These are phyloP conservation scores for Volucella bombylans DNA, from an alignment of 2,888 invertebrate species.

Conservation along the genomic window DNA sequence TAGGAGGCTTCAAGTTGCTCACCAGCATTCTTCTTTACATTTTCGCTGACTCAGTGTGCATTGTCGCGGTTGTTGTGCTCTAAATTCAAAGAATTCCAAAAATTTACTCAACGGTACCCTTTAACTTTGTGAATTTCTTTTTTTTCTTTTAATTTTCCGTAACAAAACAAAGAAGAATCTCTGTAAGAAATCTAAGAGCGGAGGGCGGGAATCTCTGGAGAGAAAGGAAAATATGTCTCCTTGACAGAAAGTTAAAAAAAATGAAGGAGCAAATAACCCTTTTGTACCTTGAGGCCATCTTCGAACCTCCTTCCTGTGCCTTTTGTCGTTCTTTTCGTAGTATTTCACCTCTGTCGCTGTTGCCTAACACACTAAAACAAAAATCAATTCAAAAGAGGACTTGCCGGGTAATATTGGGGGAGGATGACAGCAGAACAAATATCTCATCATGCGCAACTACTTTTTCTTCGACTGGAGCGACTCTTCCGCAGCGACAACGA, in stretches of 20 bases:
- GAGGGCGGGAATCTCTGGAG: not conserved
- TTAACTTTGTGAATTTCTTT: constrained; percentile 46
- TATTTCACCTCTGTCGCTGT: constrained; percentile 25
- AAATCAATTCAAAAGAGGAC: constrained; percentile 49
- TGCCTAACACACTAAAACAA: constrained; percentile 30
- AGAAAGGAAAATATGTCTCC: constrained; percentile 44
- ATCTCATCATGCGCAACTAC: constrained; percentile 68
- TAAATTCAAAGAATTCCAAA: constrained; percentile 61
- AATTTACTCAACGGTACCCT: constrained; percentile 59
- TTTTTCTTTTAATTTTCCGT: not conserved
- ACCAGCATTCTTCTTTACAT: constrained; percentile 13
- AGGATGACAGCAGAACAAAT: constrained; percentile 60
- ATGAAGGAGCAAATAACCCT: constrained; percentile 60
- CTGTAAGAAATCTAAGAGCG: constrained; percentile 26
- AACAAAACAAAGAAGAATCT: constrained; percentile 31
- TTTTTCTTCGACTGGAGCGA: constrained; percentile 31
- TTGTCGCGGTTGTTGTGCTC: constrained; percentile 50
- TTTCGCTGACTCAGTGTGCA: not conserved
- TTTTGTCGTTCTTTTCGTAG: not conserved
- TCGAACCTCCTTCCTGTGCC: constrained; percentile 23
- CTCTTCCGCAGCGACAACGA: constrained; percentile 16
- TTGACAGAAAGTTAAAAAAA: constrained; percentile 20
- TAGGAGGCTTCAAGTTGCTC: constrained; percentile 8
- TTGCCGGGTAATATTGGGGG: constrained; percentile 21
- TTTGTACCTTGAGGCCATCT: constrained; percentile 64